Percentiles rank a stretch among this genome's conserved stretches.
Conservation (phyloP, 2,113 vertebrate genomes). For the Rhinoptilus africanus region DNA sequence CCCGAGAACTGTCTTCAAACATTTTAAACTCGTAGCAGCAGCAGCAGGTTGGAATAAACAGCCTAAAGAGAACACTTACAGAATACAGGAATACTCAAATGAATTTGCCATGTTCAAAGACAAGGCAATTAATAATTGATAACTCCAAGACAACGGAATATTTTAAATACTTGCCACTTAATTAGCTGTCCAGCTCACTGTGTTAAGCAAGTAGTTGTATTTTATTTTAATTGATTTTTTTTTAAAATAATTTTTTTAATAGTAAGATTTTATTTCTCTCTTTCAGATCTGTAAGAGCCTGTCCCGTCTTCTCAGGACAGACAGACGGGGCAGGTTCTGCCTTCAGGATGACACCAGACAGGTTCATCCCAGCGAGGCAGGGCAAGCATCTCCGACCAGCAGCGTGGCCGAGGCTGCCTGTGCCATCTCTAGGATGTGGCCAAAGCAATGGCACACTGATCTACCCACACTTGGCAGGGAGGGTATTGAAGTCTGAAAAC, state of each 20-base stretch:
- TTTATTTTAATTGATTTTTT: background rate
- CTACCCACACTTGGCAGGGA: background rate
- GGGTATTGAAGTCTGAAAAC: background rate
- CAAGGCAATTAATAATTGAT: slow-evolving; percentile 18
- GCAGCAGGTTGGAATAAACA: slow-evolving; percentile 22
- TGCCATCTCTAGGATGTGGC: background rate
- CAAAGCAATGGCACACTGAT: background rate
- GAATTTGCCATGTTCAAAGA: slow-evolving; percentile 26
- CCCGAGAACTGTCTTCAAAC: background rate
- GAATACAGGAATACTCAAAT: slow-evolving; percentile 17
- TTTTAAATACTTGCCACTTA: background rate
- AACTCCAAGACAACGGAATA: background rate
- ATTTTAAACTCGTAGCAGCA: background rate
- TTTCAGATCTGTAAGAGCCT: background rate
- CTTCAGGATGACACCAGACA: background rate
- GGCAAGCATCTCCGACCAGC: background rate
- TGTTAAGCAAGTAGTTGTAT: background rate
- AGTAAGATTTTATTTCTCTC: background rate
- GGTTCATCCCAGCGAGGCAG: background rate
- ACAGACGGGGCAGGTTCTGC: background rate
- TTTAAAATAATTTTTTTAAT: background rate
- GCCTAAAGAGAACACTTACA: slow-evolving; percentile 25
- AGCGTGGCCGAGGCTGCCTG: rapidly evolving
- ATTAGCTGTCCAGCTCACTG: background rate
- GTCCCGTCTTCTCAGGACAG: background rate